Conservation (phyloP, 2,888 invertebrate genomes). For the Phragmatobia fuliginosa region DNA sequence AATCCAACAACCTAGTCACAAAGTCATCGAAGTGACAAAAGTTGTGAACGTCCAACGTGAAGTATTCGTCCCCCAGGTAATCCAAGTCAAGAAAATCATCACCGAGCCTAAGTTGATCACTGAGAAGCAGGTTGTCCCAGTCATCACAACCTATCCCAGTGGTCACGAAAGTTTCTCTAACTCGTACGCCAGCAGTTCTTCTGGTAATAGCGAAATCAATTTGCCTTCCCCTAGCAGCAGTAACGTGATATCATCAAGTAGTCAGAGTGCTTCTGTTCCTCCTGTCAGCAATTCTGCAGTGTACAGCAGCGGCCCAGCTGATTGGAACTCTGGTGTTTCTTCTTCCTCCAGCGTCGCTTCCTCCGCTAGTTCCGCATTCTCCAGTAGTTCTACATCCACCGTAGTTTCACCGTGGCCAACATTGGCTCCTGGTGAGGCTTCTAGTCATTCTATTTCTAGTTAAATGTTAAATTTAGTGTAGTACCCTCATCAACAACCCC, state of each 20-base stretch:
- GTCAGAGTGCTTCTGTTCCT: neutral
- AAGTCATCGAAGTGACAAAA: conserved; percentile 35
- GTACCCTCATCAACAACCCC: too few relatives aligned
- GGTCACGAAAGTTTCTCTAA: conserved; percentile 3
- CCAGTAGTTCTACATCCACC: neutral
- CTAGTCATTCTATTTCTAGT: conserved; percentile 9
- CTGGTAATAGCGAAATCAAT: neutral
- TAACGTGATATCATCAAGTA: neutral
- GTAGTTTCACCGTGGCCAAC: neutral
- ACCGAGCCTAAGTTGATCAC: conserved; percentile 42
- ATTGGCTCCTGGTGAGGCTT: conserved; percentile 6
- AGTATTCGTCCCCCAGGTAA: conserved; percentile 42
- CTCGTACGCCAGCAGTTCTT: neutral
- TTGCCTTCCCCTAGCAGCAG: neutral
- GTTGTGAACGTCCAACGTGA: conserved; percentile 49
- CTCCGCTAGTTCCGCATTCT: neutral
- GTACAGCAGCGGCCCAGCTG: conserved; percentile 7
- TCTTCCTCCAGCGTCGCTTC: neutral
- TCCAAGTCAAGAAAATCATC: conserved; percentile 45
- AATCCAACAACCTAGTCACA: conserved; percentile 8
- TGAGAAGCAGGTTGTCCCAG: conserved; percentile 41
- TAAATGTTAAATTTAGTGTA: neutral
- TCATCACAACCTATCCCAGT: conserved; percentile 1
- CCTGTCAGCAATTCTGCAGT: neutral
- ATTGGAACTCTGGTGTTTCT: neutral